phyloP scores from a whole-genome alignment of 2,113 vertebrate genomes.

The Canis aureus region DNA sequence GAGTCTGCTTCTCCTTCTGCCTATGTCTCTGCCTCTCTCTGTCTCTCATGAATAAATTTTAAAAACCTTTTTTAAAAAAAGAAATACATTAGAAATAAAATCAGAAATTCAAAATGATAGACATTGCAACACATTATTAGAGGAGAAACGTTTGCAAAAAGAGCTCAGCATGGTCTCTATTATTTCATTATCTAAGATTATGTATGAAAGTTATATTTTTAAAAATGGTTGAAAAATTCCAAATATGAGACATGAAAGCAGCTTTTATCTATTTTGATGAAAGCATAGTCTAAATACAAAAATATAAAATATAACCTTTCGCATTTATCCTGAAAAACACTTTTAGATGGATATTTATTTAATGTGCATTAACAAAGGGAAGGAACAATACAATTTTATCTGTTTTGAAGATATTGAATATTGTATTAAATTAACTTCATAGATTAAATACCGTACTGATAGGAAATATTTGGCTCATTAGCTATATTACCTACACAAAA shows the following conservation, averaged over 20 bases:
- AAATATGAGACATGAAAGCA: background rate
- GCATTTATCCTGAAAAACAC: background rate
- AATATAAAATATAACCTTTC: conserved; percentile 33
- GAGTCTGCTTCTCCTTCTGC: too few relatives aligned
- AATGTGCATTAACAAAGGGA: background rate
- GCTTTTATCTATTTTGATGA: background rate
- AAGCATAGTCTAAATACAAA: background rate
- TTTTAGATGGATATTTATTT: background rate
- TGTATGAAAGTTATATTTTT: background rate
- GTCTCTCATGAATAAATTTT: too few relatives aligned
- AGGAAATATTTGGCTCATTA: background rate
- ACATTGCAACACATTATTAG: background rate
- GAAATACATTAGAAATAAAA: background rate
- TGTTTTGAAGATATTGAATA: background rate
- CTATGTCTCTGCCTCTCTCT: too few relatives aligned
- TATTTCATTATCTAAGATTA: conserved; percentile 31
- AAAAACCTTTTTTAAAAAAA: background rate
- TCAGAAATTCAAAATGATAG: background rate
- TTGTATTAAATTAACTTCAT: background rate
- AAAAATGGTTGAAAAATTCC: background rate
- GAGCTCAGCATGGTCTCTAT: background rate
- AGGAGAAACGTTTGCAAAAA: background rate
- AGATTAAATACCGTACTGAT: background rate
- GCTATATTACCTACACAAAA: background rate
- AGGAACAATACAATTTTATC: background rate